phyloP scores from a whole-genome alignment of 2,888 invertebrate genomes.

The Pseudococcus viburni region DNA sequence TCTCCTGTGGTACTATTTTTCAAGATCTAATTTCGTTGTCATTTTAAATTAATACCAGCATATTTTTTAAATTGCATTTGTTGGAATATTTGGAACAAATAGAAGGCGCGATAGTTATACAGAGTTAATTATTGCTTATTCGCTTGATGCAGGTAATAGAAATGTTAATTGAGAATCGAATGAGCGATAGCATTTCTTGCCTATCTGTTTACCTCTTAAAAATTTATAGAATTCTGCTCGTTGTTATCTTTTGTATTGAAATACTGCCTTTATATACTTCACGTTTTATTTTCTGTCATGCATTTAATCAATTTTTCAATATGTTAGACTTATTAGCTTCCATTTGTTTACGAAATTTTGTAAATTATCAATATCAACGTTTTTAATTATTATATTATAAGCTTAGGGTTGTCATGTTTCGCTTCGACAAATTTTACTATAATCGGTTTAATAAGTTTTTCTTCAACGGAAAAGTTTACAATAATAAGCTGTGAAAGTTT shows the following conservation, averaged over 20 bases:
- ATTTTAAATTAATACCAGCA: not conserved
- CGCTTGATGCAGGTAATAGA: not conserved
- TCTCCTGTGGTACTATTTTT: not conserved
- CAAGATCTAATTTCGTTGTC: not conserved
- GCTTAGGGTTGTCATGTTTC: not conserved
- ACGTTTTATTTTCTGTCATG: not conserved
- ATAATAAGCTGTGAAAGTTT: slow-evolving; percentile 26
- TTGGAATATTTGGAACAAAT: not conserved
- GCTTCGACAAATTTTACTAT: not conserved
- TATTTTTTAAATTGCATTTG: not conserved
- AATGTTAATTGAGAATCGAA: not conserved
- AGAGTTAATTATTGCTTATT: not conserved
- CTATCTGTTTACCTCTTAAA: not conserved
- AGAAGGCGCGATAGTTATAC: not conserved
- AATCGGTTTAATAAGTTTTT: not conserved
- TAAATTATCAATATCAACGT: too few species aligned
- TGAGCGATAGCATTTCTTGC: not conserved
- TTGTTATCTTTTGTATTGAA: not conserved
- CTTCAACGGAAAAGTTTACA: not conserved
- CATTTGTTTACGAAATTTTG: not conserved
- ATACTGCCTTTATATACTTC: slow-evolving; percentile 15
- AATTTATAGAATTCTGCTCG: not conserved
- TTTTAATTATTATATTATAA: not conserved
- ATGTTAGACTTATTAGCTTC: not conserved
- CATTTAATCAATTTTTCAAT: not conserved